These are phyloP conservation scores for Ophthalmolycus amberensis DNA, from an alignment of 2,113 vertebrate species.

Conservation along the genomic window DNA sequence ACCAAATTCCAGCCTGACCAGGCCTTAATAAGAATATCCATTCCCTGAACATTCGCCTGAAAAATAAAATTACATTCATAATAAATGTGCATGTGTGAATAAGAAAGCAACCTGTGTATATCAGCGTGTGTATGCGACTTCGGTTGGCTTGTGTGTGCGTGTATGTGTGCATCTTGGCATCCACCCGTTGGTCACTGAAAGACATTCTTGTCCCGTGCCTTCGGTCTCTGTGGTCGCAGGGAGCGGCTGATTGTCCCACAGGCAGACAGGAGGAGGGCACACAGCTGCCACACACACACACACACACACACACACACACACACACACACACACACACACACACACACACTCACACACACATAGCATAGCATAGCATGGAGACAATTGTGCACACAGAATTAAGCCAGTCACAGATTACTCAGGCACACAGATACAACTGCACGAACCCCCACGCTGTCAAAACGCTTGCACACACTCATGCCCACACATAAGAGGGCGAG, in stretches of 20 bases:
- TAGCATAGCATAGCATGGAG: constrained; percentile 3
- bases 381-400: constrained; percentile 22
- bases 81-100: not conserved
- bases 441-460: constrained; percentile 31
- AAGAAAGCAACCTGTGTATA: constrained; percentile 14
- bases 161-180: constrained; percentile 63
- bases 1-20: not conserved
- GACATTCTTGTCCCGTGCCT: constrained; percentile 77
- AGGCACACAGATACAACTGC: constrained; percentile 43
- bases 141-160: constrained; percentile 23
- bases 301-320: constrained; percentile 52
- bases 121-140: constrained; percentile 24
- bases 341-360: constrained; percentile 49
- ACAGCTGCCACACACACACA: constrained; percentile 71
- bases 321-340: constrained; percentile 58
- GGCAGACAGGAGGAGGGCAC: constrained; percentile 65
- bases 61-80: not conserved
- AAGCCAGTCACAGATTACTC: constrained; percentile 32
- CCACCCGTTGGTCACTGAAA: constrained; percentile 65
- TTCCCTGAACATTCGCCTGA: not conserved
- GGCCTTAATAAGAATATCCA: not conserved
- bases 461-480: constrained; percentile 43
- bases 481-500: constrained; percentile 64
- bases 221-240: constrained; percentile 79
- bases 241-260: constrained; percentile 68